Evolutionary conservation across 2,797 vertebrate genomes (phyloP).

Genomic region (Muscicapa striata): DNA sequence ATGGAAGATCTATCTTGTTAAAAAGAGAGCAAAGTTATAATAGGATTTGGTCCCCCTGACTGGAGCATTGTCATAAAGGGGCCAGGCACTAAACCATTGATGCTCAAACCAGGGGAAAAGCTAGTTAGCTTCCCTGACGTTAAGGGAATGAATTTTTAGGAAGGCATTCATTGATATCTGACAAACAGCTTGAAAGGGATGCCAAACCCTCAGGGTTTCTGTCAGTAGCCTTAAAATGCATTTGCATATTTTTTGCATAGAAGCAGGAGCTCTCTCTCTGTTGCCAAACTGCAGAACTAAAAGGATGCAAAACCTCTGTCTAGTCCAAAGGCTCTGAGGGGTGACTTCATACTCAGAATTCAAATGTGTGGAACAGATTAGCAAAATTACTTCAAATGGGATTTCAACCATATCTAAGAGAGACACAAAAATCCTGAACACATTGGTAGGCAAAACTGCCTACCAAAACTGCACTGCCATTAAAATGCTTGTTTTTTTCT

Average conservation of each 20-base stretch:
- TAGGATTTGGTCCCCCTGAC: slow-evolving; percentile 33
- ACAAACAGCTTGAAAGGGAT: slow-evolving; percentile 68
- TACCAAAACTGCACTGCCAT: not conserved
- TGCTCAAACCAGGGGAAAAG: not conserved
- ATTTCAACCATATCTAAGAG: slow-evolving; percentile 11
- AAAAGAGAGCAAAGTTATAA: slow-evolving; percentile 28
- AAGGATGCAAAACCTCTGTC: slow-evolving; percentile 63
- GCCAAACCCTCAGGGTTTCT: slow-evolving; percentile 58
- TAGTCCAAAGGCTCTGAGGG: slow-evolving; percentile 15
- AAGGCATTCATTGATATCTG: slow-evolving; percentile 40
- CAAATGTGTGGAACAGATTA: slow-evolving; percentile 37
- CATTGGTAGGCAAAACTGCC: not conserved
- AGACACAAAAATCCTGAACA: not conserved
- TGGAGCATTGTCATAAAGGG: not conserved
- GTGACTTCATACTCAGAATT: slow-evolving; percentile 33
- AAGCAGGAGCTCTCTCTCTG: slow-evolving; percentile 36
- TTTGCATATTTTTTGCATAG: slow-evolving; percentile 63
- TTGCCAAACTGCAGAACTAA: slow-evolving; percentile 63
- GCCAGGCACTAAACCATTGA: not conserved
- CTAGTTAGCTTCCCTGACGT: not conserved
- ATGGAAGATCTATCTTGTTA: slow-evolving; percentile 4
- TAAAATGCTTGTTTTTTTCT: not conserved
- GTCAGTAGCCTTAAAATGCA: slow-evolving; percentile 61
- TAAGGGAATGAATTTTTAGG: slow-evolving; percentile 32
- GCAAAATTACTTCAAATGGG: slow-evolving; percentile 26